phyloP scores from a whole-genome alignment of 2,888 invertebrate species.

The Thymelicus sylvestris region DNA sequence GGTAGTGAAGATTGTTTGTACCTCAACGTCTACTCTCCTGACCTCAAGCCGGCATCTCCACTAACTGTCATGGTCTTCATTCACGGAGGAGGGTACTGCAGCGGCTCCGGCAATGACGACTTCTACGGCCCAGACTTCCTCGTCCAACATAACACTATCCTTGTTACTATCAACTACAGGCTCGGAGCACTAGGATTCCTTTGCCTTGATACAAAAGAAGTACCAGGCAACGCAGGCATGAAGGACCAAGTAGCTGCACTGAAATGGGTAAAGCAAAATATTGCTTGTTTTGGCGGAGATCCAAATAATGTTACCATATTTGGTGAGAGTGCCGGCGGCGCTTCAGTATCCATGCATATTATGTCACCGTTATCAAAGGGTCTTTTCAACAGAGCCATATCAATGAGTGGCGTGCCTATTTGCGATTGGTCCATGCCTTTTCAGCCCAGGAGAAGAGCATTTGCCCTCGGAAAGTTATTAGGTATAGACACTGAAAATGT shows the following conservation, averaged over 20 bases:
- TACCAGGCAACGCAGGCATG: constrained; percentile 64
- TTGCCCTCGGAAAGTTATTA: constrained; percentile 53
- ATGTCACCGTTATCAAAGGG: constrained; percentile 63
- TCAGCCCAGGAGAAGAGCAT: constrained; percentile 74
- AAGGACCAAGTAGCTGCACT: constrained; percentile 65
- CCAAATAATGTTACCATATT: constrained; percentile 59
- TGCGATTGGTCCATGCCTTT: constrained; percentile 80
- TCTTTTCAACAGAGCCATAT: constrained; percentile 75
- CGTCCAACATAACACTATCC: constrained; percentile 54
- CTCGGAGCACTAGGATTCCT: constrained; percentile 62
- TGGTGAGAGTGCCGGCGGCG: constrained; percentile 62
- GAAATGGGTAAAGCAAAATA: constrained; percentile 59
- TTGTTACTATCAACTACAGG: constrained; percentile 67
- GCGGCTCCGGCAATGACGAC: constrained; percentile 59
- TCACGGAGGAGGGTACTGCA: constrained; percentile 59
- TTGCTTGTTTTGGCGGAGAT: constrained; percentile 58
- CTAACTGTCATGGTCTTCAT: constrained; percentile 64
- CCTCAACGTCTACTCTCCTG: constrained; percentile 64
- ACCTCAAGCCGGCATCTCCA: constrained; percentile 45
- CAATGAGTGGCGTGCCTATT: constrained; percentile 87
- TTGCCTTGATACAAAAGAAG: constrained; percentile 57
- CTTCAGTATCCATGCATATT: constrained; percentile 53
- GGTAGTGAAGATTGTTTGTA: constrained; percentile 65
- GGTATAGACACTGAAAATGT: constrained; percentile 52
- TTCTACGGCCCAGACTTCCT: constrained; percentile 61